phyloP scores from a whole-genome alignment of 1,140 invertebrate genomes.

The Mactra quadrangularis region DNA sequence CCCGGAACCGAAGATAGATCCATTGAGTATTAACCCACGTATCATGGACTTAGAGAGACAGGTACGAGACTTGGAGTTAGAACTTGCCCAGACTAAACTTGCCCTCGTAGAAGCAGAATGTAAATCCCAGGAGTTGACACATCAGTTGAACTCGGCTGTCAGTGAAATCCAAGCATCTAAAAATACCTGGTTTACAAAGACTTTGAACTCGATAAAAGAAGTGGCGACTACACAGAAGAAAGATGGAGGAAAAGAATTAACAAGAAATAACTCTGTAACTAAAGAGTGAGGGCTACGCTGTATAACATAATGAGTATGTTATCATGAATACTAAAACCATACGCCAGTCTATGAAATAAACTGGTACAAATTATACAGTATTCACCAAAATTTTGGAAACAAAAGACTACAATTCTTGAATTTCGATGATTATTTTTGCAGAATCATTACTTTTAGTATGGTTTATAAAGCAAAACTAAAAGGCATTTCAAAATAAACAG shows the following conservation, averaged over 20 bases:
- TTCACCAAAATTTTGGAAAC: too few relatives aligned
- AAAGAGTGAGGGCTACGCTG: constrained; percentile 29
- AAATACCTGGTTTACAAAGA: constrained; percentile 95
- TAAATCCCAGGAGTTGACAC: constrained; percentile 95
- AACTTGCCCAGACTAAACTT: constrained; percentile 97
- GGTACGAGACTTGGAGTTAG: constrained; percentile 95
- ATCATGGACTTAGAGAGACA: constrained; percentile 82
- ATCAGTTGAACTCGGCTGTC: constrained; percentile 93
- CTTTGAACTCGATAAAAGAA: constrained; percentile 89
- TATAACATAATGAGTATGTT: too few relatives aligned
- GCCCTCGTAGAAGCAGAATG: constrained; percentile 98
- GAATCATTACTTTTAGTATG: too few relatives aligned
- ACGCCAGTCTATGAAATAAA: too few relatives aligned
- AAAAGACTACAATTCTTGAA: too few relatives aligned
- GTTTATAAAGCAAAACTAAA: too few relatives aligned
- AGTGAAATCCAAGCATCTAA: constrained; percentile 91
- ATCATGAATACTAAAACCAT: too few relatives aligned
- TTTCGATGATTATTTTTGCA: too few relatives aligned
- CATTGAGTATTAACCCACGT: constrained; percentile 72
- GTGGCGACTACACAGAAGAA: constrained; percentile 81
- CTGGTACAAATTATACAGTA: too few relatives aligned
- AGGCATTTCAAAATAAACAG: too few relatives aligned
- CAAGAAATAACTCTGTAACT: constrained; percentile 47
- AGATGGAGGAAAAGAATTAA: constrained; percentile 63
- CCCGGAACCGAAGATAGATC: constrained; percentile 69